These are phyloP conservation scores for Rhagologus leucostigma DNA, from an alignment of 2,113 vertebrate species.

Conservation along the genomic window DNA sequence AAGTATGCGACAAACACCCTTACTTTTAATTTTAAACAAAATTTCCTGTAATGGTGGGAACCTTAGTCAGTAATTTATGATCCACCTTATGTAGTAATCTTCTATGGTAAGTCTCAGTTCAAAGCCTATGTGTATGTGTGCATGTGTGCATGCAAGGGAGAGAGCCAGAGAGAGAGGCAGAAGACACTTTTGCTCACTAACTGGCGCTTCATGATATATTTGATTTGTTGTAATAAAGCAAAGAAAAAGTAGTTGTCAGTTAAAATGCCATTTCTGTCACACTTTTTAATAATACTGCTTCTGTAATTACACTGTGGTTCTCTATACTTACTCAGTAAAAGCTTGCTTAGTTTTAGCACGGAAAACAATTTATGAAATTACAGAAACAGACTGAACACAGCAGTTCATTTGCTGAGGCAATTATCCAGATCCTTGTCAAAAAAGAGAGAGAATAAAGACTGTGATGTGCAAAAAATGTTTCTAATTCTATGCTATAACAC, in stretches of 20 bases:
- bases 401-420: constrained; percentile 81
- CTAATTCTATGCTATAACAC: constrained; percentile 78
- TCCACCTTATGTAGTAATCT: neutral
- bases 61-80: neutral
- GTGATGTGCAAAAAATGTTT: constrained; percentile 77
- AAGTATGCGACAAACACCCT: neutral
- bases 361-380: constrained; percentile 83
- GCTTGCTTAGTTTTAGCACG: constrained; percentile 73
- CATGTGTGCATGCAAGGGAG: neutral
- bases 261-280: constrained; percentile 81
- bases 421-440: constrained; percentile 81
- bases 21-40: neutral
- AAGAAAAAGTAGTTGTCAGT: constrained; percentile 82
- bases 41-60: neutral
- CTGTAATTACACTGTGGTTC: constrained; percentile 82
- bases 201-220: constrained; percentile 71
- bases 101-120: neutral
- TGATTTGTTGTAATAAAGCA: constrained; percentile 82
- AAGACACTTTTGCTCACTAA: constrained; percentile 36
- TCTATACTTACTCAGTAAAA: constrained; percentile 84
- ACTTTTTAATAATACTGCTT: constrained; percentile 83
- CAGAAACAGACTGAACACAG: constrained; percentile 78
- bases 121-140: neutral
- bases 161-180: neutral
- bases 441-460: constrained; percentile 62